These are phyloP conservation scores for Ianthella basta DNA, from an alignment of 37 sponge, comb jelly and placozoan genomes.

Conservation along the genomic window DNA sequence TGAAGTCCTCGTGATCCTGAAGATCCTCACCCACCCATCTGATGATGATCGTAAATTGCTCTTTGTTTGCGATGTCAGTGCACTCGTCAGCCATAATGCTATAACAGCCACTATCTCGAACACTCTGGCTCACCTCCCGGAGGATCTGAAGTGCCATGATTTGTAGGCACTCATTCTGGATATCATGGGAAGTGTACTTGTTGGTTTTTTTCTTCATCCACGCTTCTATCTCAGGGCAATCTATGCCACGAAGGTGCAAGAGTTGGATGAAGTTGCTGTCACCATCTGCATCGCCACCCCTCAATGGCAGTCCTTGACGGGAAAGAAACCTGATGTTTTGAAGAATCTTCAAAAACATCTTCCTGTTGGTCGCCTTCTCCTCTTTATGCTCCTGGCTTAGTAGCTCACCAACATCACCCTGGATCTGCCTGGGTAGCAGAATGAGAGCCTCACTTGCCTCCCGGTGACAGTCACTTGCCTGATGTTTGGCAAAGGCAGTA, in stretches of 20 bases:
- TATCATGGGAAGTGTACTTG: constrained; percentile 69
- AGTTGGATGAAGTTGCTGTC: constrained; percentile 69
- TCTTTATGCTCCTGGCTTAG: constrained; percentile 34
- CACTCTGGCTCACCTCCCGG: constrained; percentile 44
- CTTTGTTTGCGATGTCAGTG: constrained; percentile 67
- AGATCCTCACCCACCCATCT: constrained; percentile 47
- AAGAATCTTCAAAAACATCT: constrained; percentile 61
- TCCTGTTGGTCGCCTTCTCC: constrained; percentile 53
- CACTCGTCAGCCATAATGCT: constrained; percentile 82
- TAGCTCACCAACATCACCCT: constrained; percentile 60
- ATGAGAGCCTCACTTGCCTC: constrained; percentile 67
- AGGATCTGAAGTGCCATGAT: constrained; percentile 73
- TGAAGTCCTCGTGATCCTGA: constrained; percentile 45
- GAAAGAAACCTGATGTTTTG: constrained; percentile 68
- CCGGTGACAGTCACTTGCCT: constrained; percentile 63
- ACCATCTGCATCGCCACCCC: constrained; percentile 50
- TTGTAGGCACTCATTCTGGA: constrained; percentile 82
- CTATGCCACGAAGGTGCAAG: constrained; percentile 47
- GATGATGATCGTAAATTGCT: constrained; percentile 76
- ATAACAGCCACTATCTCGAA: constrained; percentile 48
- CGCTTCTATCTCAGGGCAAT: constrained; percentile 40
- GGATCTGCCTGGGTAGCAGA: constrained; percentile 39
- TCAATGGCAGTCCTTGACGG: constrained; percentile 70
- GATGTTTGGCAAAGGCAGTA: constrained; percentile 65
- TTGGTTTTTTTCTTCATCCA: constrained; percentile 73